Evolutionary conservation across 2,113 vertebrate species (phyloP).

Genomic region (Megalops atlanticus): DNA sequence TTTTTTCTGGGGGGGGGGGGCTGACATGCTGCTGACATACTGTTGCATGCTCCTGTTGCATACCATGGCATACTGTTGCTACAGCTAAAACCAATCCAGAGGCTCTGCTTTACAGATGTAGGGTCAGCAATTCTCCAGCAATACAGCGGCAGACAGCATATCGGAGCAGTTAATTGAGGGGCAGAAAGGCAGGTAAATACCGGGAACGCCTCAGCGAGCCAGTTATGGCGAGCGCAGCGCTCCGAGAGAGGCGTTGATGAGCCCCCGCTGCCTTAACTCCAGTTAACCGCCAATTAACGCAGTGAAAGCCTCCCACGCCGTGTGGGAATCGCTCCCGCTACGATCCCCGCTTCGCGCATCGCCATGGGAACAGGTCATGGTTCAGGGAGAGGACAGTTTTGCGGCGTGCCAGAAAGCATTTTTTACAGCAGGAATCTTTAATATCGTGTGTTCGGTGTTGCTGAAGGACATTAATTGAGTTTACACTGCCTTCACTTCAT

Average conservation of each 20-base stretch:
- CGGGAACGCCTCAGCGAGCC: neutral
- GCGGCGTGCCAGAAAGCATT: neutral
- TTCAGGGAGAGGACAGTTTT: constrained; percentile 12
- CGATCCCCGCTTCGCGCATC: neutral
- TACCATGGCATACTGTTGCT: too few relatives aligned
- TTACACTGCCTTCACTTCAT: neutral
- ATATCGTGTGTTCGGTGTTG: neutral
- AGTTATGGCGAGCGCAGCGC: neutral
- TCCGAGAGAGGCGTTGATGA: neutral
- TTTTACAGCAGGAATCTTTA: neutral
- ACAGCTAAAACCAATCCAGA: neutral
- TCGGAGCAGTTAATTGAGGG: neutral
- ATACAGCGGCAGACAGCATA: neutral
- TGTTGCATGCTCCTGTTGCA: too few relatives aligned
- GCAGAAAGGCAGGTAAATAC: neutral
- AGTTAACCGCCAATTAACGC: constrained; percentile 39
- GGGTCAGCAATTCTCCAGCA: neutral
- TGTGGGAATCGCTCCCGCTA: constrained; percentile 15
- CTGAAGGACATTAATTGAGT: neutral
- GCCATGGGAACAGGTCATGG: constrained; percentile 21
- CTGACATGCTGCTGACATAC: too few relatives aligned
- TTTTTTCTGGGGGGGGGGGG: too few relatives aligned
- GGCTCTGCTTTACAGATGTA: neutral
- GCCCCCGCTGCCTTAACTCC: constrained; percentile 33
- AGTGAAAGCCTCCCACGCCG: constrained; percentile 28